A percentile compares a stretch with the other conserved stretches of the same genome.
These are phyloP conservation scores for Erpetoichthys calabaricus DNA, from an alignment of 2,797 vertebrate genomes.

Conservation along the genomic window DNA sequence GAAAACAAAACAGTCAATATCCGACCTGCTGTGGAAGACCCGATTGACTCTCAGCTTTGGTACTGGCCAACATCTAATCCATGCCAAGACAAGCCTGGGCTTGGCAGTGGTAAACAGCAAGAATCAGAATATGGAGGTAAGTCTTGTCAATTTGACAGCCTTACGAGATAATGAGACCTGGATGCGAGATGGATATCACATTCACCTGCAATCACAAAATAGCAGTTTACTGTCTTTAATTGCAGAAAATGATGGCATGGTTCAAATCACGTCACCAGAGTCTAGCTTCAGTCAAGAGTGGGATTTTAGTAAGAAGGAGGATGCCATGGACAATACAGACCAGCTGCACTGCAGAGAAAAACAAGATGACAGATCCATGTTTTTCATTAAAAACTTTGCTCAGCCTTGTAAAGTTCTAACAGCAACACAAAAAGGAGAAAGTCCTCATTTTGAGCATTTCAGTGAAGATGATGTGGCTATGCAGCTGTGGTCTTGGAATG, in stretches of 20 bases:
- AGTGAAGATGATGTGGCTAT: not conserved
- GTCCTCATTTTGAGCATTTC: conserved; percentile 6
- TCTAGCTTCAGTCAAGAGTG: conserved; percentile 2
- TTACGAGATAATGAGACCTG: conserved; percentile 3
- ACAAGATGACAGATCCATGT: not conserved
- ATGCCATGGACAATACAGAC: conserved; percentile 1
- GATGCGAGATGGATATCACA: not conserved
- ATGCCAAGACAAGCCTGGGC: conserved; percentile 4
- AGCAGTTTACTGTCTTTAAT: not conserved
- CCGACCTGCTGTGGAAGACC: conserved; percentile 4
- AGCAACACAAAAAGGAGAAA: conserved; percentile 3
- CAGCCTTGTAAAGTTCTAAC: conserved; percentile 7
- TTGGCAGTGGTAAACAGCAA: not conserved
- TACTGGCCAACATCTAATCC: conserved; percentile 7
- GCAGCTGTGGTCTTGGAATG: conserved; percentile 8
- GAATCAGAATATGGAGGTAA: not conserved
- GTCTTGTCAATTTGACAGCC: not conserved
- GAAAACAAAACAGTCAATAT: not conserved
- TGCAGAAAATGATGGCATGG: conserved; percentile 5
- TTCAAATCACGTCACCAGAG: not conserved
- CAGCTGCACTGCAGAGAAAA: conserved; percentile 2
- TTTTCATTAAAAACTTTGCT: conserved; percentile 7
- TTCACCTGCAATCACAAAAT: not conserved
- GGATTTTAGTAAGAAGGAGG: conserved; percentile 6
- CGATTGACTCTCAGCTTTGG: conserved; percentile 9